Percentiles rank a stretch among this genome's conserved stretches.
Conservation (phyloP, 2,888 invertebrate species). For the Apotomis betuletana region DNA sequence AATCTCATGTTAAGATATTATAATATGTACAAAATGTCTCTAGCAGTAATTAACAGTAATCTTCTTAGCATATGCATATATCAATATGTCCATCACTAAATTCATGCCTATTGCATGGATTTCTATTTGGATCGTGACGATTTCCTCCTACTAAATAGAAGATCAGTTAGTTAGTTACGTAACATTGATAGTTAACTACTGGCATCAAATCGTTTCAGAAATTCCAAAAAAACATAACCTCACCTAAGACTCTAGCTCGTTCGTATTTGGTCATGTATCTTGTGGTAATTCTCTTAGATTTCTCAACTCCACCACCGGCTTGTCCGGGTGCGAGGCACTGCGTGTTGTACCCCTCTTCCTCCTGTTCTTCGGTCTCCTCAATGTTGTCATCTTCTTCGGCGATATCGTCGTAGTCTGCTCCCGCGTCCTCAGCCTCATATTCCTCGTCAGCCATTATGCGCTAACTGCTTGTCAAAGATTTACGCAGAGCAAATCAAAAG, state of each 20-base stretch:
- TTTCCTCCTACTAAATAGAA: no score
- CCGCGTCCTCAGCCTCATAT: constrained; percentile 91
- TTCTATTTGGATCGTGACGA: no score
- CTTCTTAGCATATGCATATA: no score
- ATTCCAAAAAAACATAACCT: constrained; percentile 45
- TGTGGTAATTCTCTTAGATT: constrained; percentile 96
- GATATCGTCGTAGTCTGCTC: constrained; percentile 94
- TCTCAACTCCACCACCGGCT: constrained; percentile 91
- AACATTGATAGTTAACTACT: no score
- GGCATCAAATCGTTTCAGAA: neutral
- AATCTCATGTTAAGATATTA: no score
- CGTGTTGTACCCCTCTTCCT: constrained; percentile 93
- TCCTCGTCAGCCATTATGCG: constrained; percentile 92
- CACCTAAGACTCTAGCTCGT: constrained; percentile 75
- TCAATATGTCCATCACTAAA: no score
- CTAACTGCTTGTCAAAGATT: neutral
- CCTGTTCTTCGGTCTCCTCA: constrained; percentile 93
- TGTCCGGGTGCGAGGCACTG: constrained; percentile 92
- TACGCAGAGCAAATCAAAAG: neutral
- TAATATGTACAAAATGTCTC: no score
- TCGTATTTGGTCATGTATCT: constrained; percentile 98
- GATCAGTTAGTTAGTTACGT: no score
- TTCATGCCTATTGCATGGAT: no score
- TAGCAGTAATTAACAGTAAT: no score
- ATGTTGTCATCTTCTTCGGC: constrained; percentile 93